phyloP scores from a whole-genome alignment of 1,140 invertebrate species.

The Drosophila prosaltans region DNA sequence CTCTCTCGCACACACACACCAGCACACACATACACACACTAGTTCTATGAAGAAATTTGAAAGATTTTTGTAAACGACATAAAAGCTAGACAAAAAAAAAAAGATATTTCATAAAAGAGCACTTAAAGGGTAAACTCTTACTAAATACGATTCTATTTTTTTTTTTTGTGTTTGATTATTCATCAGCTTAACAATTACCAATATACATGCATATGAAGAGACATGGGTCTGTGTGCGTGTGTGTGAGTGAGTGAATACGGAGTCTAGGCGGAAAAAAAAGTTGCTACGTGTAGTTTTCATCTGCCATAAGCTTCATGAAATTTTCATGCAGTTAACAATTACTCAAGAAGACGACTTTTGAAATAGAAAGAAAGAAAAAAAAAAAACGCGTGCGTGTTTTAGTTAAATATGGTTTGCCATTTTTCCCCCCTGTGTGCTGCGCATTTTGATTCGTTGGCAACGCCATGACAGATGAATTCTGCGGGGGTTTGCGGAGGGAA shows the following conservation, averaged over 20 bases:
- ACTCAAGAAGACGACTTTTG: not conserved
- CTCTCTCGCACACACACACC: constrained; percentile 53
- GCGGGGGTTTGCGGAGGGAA: not conserved
- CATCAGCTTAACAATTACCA: not conserved
- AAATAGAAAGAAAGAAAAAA: not conserved
- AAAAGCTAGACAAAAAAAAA: not conserved
- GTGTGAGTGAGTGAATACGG: constrained; percentile 49
- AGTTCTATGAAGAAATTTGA: constrained; percentile 46
- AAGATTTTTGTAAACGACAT: not conserved
- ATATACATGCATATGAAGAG: constrained; percentile 29
- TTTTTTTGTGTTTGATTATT: not conserved
- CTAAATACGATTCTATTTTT: not conserved
- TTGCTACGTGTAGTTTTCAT: constrained; percentile 78
- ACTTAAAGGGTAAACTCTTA: not conserved
- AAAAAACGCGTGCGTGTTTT: not conserved
- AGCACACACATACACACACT: constrained; percentile 15
- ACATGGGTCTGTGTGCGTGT: constrained; percentile 36
- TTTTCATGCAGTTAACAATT: constrained; percentile 2
- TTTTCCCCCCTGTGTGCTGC: constrained; percentile 14
- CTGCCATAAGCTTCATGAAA: constrained; percentile 37
- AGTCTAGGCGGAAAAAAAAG: constrained; percentile 66
- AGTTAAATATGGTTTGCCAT: not conserved
- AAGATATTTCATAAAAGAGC: not conserved
- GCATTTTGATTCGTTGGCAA: constrained; percentile 53
- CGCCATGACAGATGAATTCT: constrained; percentile 15